Percentiles rank a stretch among this genome's conserved stretches.
phyloP scores from a whole-genome alignment of 1,140 invertebrate genomes.

The Aethina tumida region DNA sequence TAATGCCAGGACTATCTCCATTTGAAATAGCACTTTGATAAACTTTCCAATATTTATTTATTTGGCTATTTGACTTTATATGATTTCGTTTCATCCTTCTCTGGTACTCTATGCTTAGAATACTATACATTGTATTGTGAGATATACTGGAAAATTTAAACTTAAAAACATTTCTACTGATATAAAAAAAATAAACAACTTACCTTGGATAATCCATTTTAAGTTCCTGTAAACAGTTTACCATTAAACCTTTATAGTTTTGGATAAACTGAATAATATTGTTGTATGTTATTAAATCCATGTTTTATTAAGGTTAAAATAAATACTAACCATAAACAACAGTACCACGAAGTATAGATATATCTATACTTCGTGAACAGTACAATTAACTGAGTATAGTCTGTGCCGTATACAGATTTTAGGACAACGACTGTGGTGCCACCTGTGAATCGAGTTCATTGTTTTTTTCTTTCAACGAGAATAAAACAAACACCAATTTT shows the following conservation, averaged over 20 bases:
- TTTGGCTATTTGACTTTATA: constrained; percentile 23
- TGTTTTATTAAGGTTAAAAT: constrained; percentile 8
- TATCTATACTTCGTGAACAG: no score
- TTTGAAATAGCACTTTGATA: constrained; percentile 28
- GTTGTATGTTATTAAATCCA: constrained; percentile 25
- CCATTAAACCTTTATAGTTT: constrained; percentile 28
- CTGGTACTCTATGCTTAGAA: constrained; percentile 38
- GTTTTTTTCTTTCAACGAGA: no score
- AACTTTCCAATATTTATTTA: constrained; percentile 27
- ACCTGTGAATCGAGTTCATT: no score
- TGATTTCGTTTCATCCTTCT: constrained; percentile 38
- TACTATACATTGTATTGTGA: constrained; percentile 41
- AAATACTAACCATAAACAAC: no score
- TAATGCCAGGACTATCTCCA: constrained; percentile 38
- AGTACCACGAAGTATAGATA: no score
- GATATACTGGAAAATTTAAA: constrained; percentile 35
- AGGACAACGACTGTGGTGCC: no score
- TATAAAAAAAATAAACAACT: constrained; percentile 10
- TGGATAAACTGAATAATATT: constrained; percentile 27
- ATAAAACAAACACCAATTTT: no score
- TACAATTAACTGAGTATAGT: no score
- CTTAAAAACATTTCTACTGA: constrained; percentile 6
- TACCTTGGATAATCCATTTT: constrained; percentile 32
- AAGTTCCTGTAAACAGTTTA: constrained; percentile 36
- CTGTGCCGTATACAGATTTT: no score